These are phyloP conservation scores for Xanthorhoe designata DNA, from an alignment of 2,888 invertebrate genomes.

Conservation along the genomic window DNA sequence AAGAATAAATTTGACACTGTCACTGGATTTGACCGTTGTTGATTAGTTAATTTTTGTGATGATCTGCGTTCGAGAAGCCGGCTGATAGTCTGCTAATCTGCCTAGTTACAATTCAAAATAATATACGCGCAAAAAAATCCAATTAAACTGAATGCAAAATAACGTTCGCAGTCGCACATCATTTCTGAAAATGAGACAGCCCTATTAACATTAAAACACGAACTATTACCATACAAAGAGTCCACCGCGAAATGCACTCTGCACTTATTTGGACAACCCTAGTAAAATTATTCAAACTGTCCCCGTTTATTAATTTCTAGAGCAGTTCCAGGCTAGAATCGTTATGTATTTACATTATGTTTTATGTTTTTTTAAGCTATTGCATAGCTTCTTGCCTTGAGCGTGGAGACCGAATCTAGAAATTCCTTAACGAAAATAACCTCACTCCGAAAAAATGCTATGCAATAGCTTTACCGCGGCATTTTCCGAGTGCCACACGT, in stretches of 20 bases:
- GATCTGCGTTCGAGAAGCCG: no score
- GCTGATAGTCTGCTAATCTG: no score
- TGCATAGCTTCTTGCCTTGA: no score
- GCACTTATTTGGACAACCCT: slow-evolving; percentile 65
- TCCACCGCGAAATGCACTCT: slow-evolving; percentile 52
- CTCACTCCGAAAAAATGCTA: no score
- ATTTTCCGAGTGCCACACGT: no score
- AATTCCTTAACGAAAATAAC: no score
- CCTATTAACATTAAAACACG: slow-evolving; percentile 62
- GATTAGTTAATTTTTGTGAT: no score
- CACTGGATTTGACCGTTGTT: no score
- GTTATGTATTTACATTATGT: not conserved
- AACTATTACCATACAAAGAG: slow-evolving; percentile 72
- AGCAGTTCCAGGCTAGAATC: slow-evolving; percentile 1
- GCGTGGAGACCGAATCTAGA: no score
- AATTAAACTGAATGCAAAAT: slow-evolving; percentile 1
- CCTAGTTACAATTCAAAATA: not conserved
- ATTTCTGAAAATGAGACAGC: slow-evolving; percentile 47
- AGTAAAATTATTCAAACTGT: slow-evolving; percentile 68
- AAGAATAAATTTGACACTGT: no score
- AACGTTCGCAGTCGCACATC: slow-evolving; percentile 17
- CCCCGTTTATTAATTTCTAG: slow-evolving; percentile 52
- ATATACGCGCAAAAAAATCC: not conserved
- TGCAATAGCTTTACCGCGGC: no score
- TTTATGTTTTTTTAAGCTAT: no score